A percentile compares a stretch with the other conserved stretches of the same genome.
Conservation (phyloP, 2,797 vertebrate genomes). For the Lacerta viridis region DNA sequence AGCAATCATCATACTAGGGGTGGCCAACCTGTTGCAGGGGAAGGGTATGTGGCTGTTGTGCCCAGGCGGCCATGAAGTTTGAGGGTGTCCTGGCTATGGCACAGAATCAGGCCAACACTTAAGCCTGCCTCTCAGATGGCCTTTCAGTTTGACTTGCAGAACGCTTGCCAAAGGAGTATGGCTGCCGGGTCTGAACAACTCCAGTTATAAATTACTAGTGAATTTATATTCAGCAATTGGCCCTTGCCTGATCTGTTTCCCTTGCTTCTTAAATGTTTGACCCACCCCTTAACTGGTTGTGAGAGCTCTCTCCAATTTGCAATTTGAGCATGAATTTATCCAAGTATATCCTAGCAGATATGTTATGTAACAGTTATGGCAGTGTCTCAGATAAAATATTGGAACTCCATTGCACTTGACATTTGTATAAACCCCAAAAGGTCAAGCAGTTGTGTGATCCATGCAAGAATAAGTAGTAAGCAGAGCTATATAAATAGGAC, state of each 20-base stretch:
- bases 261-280: conserved; percentile 7
- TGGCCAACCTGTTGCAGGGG: not conserved
- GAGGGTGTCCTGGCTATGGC: not conserved
- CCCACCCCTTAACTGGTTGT: not conserved
- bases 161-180: not conserved
- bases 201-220: not conserved
- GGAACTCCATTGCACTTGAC: not conserved
- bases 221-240: not conserved
- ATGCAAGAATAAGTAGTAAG: conserved; percentile 10
- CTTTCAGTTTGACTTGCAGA: not conserved
- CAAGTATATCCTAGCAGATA: conserved; percentile 6
- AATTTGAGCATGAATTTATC: conserved; percentile 15
- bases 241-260: not conserved
- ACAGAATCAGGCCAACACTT: not conserved
- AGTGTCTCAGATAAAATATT: not conserved
- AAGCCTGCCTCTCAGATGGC: not conserved
- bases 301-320: not conserved
- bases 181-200: not conserved
- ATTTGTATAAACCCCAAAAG: conserved; percentile 19
- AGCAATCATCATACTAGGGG: not conserved
- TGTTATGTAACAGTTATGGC: not conserved
- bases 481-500: conserved; percentile 1
- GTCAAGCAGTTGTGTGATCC: not conserved
- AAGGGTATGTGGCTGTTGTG: not conserved
- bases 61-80: not conserved